Percentiles rank a stretch among this genome's conserved stretches.
These are phyloP conservation scores for Crossoptilon crossoptilon DNA, from an alignment of 2,797 vertebrate species.

Conservation along the genomic window DNA sequence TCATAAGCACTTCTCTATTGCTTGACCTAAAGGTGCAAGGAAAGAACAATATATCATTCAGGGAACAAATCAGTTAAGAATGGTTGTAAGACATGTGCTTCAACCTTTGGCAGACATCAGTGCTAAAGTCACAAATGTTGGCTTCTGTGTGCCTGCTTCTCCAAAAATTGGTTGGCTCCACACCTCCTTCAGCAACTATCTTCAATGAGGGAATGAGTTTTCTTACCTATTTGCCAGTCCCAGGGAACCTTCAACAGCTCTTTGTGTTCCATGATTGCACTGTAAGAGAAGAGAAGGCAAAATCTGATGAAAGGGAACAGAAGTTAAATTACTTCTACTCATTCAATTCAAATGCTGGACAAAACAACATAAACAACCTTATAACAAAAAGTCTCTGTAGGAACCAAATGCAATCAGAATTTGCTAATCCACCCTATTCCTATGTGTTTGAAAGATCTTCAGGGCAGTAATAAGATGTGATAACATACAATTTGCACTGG, in stretches of 20 bases:
- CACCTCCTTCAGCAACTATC: neutral
- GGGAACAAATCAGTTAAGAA: slow-evolving; percentile 42
- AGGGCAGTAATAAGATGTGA: neutral
- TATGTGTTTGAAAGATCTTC: neutral
- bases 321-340: slow-evolving; percentile 23
- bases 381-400: slow-evolving; percentile 1
- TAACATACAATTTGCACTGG: neutral
- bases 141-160: neutral
- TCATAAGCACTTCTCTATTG: neutral
- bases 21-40: slow-evolving; percentile 31
- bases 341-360: slow-evolving; percentile 21
- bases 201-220: neutral
- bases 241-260: slow-evolving; percentile 93
- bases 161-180: neutral
- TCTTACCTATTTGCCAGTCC: slow-evolving; percentile 97
- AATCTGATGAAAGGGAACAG: slow-evolving; percentile 19
- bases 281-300: slow-evolving; percentile 77
- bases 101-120: neutral
- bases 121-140: neutral
- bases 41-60: neutral
- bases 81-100: neutral
- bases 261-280: slow-evolving; percentile 97
- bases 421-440: slow-evolving; percentile 7
- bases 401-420: slow-evolving; percentile 22
- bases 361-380: slow-evolving; percentile 40